Conservation (phyloP, 2,888 invertebrate species). For the Pristionchus arcanus region DNA sequence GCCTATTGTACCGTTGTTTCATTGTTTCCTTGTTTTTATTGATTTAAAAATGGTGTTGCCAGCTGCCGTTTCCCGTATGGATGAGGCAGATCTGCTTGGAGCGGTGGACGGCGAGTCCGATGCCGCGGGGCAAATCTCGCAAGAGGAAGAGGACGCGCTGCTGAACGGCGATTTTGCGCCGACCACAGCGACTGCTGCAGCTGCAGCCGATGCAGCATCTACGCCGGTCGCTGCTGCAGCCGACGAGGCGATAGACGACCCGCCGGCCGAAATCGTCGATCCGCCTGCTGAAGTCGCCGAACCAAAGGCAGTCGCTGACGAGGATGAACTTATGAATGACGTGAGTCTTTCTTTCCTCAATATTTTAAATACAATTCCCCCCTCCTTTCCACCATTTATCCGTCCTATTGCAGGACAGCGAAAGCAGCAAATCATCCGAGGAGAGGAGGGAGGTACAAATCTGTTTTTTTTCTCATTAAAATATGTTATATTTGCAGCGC, state of each 20-base stretch:
- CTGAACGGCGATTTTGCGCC: background rate
- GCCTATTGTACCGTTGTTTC: background rate
- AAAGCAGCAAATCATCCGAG: background rate
- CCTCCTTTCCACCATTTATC: background rate
- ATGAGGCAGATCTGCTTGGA: conserved; percentile 23
- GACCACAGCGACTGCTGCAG: background rate
- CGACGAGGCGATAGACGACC: background rate
- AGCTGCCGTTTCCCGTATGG: background rate
- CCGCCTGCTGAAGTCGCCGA: background rate
- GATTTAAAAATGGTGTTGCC: background rate
- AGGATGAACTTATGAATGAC: background rate
- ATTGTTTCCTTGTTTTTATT: background rate
- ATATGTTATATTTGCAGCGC: background rate
- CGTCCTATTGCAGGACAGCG: conserved; percentile 23
- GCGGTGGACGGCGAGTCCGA: background rate
- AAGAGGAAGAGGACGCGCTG: conserved; percentile 41
- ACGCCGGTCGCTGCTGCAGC: background rate
- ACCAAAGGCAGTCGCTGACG: background rate
- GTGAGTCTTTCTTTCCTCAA: background rate
- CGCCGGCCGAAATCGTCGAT: background rate
- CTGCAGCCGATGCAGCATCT: background rate
- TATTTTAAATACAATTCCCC: background rate
- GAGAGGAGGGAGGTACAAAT: conserved; percentile 20
- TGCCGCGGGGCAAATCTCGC: background rate
- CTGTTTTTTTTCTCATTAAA: background rate